These are phyloP conservation scores for Lepus oiostolus DNA, from an alignment of 2,797 vertebrate species.

Conservation along the genomic window DNA sequence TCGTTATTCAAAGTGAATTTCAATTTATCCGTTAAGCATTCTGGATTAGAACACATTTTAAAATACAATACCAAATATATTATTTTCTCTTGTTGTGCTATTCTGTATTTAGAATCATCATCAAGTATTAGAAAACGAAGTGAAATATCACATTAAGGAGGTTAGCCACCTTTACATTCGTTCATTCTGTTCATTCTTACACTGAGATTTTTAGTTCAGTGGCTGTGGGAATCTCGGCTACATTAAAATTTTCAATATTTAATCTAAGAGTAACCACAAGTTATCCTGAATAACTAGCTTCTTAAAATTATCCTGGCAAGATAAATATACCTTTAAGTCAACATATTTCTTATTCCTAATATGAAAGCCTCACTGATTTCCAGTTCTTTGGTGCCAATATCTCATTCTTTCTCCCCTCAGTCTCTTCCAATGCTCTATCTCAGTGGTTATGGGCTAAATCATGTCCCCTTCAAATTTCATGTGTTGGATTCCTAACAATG, in stretches of 20 bases:
- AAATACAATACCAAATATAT: constrained; percentile 1
- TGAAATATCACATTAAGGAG: not conserved
- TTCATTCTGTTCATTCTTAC: not conserved
- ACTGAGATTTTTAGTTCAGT: not conserved
- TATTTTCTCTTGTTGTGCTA: not conserved
- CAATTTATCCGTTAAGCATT: not conserved
- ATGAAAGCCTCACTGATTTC: not conserved
- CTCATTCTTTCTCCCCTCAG: not conserved
- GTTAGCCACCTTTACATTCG: not conserved
- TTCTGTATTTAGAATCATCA: not conserved
- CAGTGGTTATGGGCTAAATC: not conserved
- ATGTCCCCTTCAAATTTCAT: not conserved
- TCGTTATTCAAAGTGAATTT: constrained; percentile 35
- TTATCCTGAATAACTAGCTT: not conserved
- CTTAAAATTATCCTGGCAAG: not conserved
- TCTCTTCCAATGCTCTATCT: not conserved
- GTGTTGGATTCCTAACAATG: not conserved
- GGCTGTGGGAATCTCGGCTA: not conserved
- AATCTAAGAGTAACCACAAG: not conserved
- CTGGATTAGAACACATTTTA: not conserved
- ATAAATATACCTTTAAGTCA: constrained; percentile 10
- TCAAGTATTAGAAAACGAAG: not conserved
- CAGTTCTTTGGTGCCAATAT: not conserved
- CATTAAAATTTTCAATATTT: not conserved
- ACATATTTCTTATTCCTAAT: not conserved